Percentiles rank a stretch among this genome's conserved stretches.
phyloP scores from a whole-genome alignment of 2,888 invertebrate species.

The Agriotes lineatus region DNA sequence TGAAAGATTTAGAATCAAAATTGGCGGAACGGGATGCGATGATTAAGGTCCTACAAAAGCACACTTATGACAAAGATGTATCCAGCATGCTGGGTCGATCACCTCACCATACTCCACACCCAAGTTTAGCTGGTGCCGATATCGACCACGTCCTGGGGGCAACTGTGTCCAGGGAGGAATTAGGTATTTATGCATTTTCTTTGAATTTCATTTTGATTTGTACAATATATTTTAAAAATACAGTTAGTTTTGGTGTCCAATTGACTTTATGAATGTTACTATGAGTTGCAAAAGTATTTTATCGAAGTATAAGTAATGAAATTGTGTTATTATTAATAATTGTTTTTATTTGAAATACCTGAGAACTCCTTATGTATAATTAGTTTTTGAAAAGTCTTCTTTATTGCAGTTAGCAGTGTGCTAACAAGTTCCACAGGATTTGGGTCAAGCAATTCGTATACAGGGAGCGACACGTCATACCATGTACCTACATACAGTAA shows the following conservation, averaged over 20 bases:
- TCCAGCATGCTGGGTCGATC: constrained; percentile 67
- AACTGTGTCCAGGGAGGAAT: constrained; percentile 66
- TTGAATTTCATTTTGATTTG: too few species aligned
- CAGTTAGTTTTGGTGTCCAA: too few species aligned
- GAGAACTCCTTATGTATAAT: too few species aligned
- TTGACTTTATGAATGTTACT: too few species aligned
- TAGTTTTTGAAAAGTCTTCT: too few species aligned
- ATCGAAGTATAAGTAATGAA: too few species aligned
- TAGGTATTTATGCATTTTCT: constrained; percentile 58
- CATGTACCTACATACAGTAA: constrained; percentile 65
- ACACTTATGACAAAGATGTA: constrained; percentile 79
- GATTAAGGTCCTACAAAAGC: constrained; percentile 89
- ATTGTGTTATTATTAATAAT: too few species aligned
- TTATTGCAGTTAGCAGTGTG: constrained; percentile 71
- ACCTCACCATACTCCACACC: constrained; percentile 68
- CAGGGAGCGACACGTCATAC: constrained; percentile 70
- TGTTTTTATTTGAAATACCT: too few species aligned
- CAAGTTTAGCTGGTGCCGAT: constrained; percentile 67
- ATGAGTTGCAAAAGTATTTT: too few species aligned
- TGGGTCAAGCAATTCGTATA: constrained; percentile 70
- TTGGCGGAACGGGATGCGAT: constrained; percentile 91
- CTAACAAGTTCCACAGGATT: constrained; percentile 71
- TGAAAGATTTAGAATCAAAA: constrained; percentile 89
- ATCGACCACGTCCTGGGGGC: constrained; percentile 66
- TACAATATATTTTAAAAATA: too few species aligned